Conservation (phyloP, 2,888 invertebrate genomes). For the Heliconius aoede region DNA sequence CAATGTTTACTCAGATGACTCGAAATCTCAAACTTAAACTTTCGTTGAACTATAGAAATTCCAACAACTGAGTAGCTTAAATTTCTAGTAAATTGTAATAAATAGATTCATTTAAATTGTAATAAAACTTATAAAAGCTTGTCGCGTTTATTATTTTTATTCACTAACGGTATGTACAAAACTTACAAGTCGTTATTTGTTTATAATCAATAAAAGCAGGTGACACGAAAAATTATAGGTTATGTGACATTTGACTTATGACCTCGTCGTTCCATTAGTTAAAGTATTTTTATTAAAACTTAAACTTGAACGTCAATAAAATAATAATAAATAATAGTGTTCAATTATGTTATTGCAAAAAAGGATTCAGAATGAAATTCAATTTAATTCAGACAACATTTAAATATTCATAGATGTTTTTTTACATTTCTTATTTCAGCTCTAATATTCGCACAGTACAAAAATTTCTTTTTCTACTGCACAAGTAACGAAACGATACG, state of each 20-base stretch:
- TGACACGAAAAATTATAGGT: not conserved
- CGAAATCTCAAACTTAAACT: constrained; percentile 73
- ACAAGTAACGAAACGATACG: no score
- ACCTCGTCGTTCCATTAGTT: not conserved
- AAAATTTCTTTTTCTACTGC: no score
- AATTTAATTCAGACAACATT: no score
- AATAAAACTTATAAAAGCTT: not conserved
- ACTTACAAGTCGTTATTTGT: constrained; percentile 2
- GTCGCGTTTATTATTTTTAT: not conserved
- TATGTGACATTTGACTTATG: not conserved
- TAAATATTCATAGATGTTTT: no score
- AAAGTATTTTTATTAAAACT: no score
- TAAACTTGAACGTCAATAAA: no score
- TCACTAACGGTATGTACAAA: not conserved
- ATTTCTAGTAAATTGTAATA: not conserved
- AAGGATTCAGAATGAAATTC: no score
- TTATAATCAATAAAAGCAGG: not conserved
- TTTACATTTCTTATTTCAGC: no score
- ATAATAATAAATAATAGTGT: no score
- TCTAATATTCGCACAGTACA: no score
- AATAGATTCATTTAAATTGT: constrained; percentile 3
- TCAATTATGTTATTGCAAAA: no score
- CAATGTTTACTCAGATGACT: constrained; percentile 78
- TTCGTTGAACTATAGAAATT: constrained; percentile 33
- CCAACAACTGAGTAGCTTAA: not conserved